Evolutionary conservation across 2,888 invertebrate genomes (phyloP), one percentile per base, ranked within the genome.

Genomic region (Aphodius sticticus): DNA sequence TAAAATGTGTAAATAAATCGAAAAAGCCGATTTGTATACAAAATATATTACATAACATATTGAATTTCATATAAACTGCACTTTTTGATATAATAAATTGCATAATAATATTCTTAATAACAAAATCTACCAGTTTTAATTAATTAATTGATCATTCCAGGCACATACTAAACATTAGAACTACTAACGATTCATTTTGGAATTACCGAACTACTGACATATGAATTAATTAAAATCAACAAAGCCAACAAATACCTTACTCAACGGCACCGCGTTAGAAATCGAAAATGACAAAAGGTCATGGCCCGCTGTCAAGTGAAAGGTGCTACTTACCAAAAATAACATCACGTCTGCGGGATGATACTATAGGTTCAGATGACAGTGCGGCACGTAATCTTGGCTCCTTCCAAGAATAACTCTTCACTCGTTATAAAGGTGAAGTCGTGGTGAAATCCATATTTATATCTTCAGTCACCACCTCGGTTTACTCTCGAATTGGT

Each of bases 381-480:
- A n/a, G n/a, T 74, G n/a, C 37, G n/a, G 74, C 9, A 36, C 16
- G 16, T 26, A 71, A 16, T n/a, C n/a, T 36, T 6, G 35, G 37
- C 35, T 74, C 74, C 77, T 77, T 81, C 81, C 77, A 38, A 80
- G 79, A 79, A 78, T 80, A 78, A 79, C 81, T 81, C 80, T 78
- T 70, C 81, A 80, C 80, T 75, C 76, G 78, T 79, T 83, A 78
- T 82, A 82, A 80, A 77, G 75, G 80, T 78, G 77, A 82, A 82
- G 82, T 82, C 83, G 83, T 82, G 82, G 84, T 81, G 84, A 84
- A 84, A 84, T 84, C 84, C 72, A 82, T 84, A 84, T 85, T 84
- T 85, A 85, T 85, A 85, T 83, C 79, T 77, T 80, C 82, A 79
- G 81, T 75, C 81, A 81, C 83, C 83, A 83, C 83, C 81, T 79